Base-by-base conservation (phyloP, 1,140 invertebrate species). In the Acromyrmex charruanus region DNA sequence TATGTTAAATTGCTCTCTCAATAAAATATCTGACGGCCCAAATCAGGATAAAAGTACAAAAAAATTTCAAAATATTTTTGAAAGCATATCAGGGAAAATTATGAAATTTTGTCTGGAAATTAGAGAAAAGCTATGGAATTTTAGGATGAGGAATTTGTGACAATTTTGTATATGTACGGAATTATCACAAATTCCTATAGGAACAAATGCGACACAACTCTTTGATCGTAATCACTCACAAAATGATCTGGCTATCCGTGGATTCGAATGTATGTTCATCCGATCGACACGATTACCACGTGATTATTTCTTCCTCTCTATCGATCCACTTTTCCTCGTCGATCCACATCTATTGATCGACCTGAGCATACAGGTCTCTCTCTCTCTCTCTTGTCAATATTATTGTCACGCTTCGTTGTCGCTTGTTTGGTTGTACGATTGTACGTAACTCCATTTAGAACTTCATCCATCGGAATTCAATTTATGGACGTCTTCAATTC, bases 401-500 rank as follows among this genome's bases (percentile, higher is more conserved):
- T 81, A 39, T 61, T 72, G 25, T 49, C 53, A 28, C 35, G 16
- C 14, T 35, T 14, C 51, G 61, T 77, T 44, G 9, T 68, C 28
- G 25, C 12, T 71, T 55, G 49, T 71, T 81, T 69, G 49, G 31
- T 28, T 28, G 53, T 49, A 61, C 80, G 14, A 82, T 74, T 59
- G 21, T 59, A 53, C n/a, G 65, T 81, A 81, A 72, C 25, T 82
- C 31, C 55, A 59, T 72, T 82, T 72, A 35, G 53, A 82, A 59
- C 21, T 31, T 12, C 53, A 31, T 72, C 31, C 25, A 59, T 72
- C 35, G 80, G 12, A 49, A 82, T 74, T 72, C 25, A 39, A 14
- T 84, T 53, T 72, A 72, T 84, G n/a, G 12, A 75, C 49, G 18
- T 35, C 69, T 59, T 35, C 69, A 49, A 82, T 84, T 39, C 21